A percentile compares a stretch with the other conserved stretches of the same genome.
Evolutionary conservation across 2,113 vertebrate genomes (phyloP).

Genomic region (Chiloscyllium plagiosum): DNA sequence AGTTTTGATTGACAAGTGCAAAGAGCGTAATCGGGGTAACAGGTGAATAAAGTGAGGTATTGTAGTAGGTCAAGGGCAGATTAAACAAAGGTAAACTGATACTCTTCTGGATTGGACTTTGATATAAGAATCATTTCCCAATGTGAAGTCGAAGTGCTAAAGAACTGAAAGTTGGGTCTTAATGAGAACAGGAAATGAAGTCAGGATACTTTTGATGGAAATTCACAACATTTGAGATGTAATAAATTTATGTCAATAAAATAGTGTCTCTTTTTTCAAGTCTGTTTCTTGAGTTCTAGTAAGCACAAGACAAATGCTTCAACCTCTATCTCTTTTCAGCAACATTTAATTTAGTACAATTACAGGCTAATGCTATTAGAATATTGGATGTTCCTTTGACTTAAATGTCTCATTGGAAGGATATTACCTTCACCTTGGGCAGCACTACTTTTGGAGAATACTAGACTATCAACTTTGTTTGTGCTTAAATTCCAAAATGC

Average conservation of each 20-base stretch:
- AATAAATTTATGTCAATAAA: too few relatives aligned
- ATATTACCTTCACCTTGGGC: background rate
- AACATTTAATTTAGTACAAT: background rate
- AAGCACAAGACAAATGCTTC: too few relatives aligned
- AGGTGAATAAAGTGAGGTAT: background rate
- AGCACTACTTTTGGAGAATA: background rate
- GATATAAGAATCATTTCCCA: background rate
- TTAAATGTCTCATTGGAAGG: background rate
- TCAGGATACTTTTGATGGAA: background rate
- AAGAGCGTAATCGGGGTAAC: background rate
- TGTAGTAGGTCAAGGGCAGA: background rate
- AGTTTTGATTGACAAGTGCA: background rate
- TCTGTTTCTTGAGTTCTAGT: too few relatives aligned
- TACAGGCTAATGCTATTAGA: background rate
- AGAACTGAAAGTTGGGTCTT: background rate
- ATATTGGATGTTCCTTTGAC: background rate
- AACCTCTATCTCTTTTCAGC: too few relatives aligned
- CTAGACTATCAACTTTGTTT: background rate
- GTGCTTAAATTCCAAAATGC: background rate
- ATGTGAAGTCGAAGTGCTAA: background rate
- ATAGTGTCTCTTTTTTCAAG: too few relatives aligned
- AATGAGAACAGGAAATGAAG: background rate
- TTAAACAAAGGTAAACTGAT: background rate
- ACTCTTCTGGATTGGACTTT: background rate
- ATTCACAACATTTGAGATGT: too few relatives aligned